These are phyloP conservation scores for Morpho achilles DNA, from an alignment of 2,888 invertebrate genomes.

Conservation along the genomic window DNA sequence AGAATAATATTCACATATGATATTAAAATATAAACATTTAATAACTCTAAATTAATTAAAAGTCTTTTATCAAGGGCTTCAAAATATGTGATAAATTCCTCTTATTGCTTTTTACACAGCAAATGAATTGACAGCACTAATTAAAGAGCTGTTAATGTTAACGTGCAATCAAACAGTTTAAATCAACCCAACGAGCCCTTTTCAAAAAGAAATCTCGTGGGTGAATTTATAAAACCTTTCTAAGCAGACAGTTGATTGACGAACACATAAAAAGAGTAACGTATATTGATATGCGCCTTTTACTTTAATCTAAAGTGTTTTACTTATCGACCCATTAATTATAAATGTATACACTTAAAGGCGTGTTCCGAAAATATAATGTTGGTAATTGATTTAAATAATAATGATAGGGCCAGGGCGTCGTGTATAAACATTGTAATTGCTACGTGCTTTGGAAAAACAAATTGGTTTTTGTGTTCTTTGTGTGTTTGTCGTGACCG, in stretches of 20 bases:
- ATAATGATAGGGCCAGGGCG: constrained; percentile 55
- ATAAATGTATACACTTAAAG: constrained; percentile 57
- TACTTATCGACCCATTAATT: constrained; percentile 72
- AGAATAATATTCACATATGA: too few species aligned
- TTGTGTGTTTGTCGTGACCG: constrained; percentile 24
- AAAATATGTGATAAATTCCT: background rate
- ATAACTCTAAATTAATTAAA: background rate
- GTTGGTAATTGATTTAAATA: constrained; percentile 75
- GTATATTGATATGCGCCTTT: constrained; percentile 51
- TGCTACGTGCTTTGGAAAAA: constrained; percentile 25
- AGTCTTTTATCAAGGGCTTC: too few species aligned
- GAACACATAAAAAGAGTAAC: constrained; percentile 41
- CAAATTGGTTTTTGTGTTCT: constrained; percentile 30
- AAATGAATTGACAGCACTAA: constrained; percentile 6
- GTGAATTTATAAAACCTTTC: constrained; percentile 21
- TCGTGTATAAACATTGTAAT: constrained; percentile 63
- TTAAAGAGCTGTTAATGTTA: constrained; percentile 8
- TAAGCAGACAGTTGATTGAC: constrained; percentile 41
- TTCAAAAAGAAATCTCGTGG: constrained; percentile 16
- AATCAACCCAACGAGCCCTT: constrained; percentile 6
- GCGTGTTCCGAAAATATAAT: constrained; percentile 53
- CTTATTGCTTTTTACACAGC: constrained; percentile 1
- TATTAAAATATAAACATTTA: background rate
- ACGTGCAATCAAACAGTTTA: background rate
- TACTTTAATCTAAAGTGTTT: constrained; percentile 71